Conservation (phyloP, 1,140 invertebrate species). For the Penaeus japonicus region DNA sequence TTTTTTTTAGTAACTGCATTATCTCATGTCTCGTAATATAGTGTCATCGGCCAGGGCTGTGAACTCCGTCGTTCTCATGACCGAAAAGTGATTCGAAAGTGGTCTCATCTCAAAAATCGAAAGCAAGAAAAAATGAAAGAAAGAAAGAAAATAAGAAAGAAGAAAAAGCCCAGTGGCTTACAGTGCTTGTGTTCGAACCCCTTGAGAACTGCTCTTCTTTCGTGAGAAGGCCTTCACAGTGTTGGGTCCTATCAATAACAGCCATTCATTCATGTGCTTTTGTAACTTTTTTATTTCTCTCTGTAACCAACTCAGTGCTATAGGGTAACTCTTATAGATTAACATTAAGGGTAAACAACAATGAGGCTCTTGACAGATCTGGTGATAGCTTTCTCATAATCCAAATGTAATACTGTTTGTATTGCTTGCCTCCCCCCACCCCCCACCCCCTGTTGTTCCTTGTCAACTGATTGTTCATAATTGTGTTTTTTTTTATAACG, state of each 20-base stretch:
- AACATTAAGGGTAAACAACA: too few species aligned
- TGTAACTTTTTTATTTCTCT: constrained; percentile 8
- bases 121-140: too few species aligned
- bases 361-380: not conserved
- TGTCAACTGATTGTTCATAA: not conserved
- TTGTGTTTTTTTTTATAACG: constrained; percentile 22
- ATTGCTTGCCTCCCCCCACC: not conserved
- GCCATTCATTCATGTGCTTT: constrained; percentile 28
- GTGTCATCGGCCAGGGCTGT: too few species aligned
- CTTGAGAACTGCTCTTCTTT: too few species aligned
- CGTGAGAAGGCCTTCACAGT: too few species aligned
- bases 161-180: too few species aligned
- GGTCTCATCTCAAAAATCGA: too few species aligned
- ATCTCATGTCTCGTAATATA: constrained; percentile 3
- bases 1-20: constrained; percentile 13
- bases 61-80: too few species aligned
- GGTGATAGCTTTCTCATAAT: constrained; percentile 15
- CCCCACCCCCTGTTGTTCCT: constrained; percentile 19
- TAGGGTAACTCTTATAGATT: constrained; percentile 3
- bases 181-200: too few species aligned
- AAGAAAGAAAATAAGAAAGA: too few species aligned
- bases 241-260: not conserved
- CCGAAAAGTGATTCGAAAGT: too few species aligned
- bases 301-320: constrained; percentile 26
- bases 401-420: constrained; percentile 2